A percentile compares a stretch with the other conserved stretches of the same genome.
Evolutionary conservation across 2,113 vertebrate species (phyloP).

Genomic region (Lasiurus borealis): DNA sequence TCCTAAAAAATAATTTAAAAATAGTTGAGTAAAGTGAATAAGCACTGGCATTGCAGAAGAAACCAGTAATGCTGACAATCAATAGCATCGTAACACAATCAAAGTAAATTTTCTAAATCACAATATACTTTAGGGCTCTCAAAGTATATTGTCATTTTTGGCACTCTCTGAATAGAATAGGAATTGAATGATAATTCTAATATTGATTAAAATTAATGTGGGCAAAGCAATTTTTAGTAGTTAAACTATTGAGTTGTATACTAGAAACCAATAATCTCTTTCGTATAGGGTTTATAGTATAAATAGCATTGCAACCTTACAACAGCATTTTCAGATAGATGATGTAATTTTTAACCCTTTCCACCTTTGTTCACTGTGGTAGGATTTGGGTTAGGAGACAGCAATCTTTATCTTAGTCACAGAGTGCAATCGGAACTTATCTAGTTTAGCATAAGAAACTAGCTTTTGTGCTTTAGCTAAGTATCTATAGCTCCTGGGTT

Average conservation of each 20-base stretch:
- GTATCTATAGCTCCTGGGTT: neutral
- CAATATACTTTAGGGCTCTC: neutral
- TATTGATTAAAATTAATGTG: neutral
- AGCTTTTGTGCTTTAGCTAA: neutral
- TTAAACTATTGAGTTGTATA: neutral
- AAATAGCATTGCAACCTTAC: neutral
- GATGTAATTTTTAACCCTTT: neutral
- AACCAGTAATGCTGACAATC: neutral
- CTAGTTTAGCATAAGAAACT: neutral
- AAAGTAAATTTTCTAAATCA: slow-evolving; percentile 26
- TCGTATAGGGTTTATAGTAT: neutral
- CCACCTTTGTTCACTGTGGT: neutral
- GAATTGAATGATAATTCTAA: neutral
- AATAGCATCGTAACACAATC: neutral
- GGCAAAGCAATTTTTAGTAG: neutral
- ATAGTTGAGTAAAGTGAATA: neutral
- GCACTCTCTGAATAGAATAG: neutral
- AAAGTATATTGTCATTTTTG: neutral
- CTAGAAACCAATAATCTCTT: neutral
- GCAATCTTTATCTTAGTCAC: neutral
- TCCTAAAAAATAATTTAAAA: neutral
- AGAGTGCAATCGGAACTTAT: neutral
- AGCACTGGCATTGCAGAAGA: neutral
- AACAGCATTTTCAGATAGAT: neutral
- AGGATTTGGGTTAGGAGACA: neutral